Evolutionary conservation across 1,140 invertebrate genomes (phyloP).

Genomic region (Chironomus tepperi): DNA sequence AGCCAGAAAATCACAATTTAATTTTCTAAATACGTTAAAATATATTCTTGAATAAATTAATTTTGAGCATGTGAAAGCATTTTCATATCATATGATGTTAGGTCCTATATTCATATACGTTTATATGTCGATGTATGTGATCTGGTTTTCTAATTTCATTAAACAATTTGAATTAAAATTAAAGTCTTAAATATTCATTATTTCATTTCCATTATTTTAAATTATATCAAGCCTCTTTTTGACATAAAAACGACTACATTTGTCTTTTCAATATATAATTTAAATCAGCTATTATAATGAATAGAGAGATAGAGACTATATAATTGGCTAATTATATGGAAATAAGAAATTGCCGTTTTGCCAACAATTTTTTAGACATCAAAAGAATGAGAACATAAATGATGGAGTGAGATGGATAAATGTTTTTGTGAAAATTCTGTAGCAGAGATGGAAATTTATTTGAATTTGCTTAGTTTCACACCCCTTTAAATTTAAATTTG

Average conservation of each 20-base stretch:
- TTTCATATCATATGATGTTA: background rate
- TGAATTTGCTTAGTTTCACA: no score
- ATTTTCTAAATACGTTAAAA: background rate
- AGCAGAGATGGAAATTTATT: no score
- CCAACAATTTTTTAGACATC: background rate
- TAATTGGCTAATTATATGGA: constrained; percentile 13
- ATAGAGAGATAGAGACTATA: background rate
- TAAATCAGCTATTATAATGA: background rate
- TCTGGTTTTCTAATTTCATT: constrained; percentile 8
- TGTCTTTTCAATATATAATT: no score
- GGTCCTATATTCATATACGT: background rate
- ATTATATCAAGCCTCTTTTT: background rate
- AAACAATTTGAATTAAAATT: background rate
- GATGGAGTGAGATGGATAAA: no score
- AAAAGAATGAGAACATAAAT: no score
- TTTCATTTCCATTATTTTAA: constrained; percentile 9
- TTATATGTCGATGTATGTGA: background rate
- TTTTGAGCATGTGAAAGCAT: background rate
- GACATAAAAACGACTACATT: no score
- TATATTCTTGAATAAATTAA: constrained; percentile 3
- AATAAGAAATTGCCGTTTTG: background rate
- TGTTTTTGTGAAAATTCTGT: no score
- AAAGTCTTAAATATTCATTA: constrained; percentile 14
- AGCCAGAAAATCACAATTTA: constrained; percentile 8
- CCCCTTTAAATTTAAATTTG: no score